These are phyloP conservation scores for Tylochromis polylepis DNA, from an alignment of 2,113 vertebrate species.

Conservation along the genomic window DNA sequence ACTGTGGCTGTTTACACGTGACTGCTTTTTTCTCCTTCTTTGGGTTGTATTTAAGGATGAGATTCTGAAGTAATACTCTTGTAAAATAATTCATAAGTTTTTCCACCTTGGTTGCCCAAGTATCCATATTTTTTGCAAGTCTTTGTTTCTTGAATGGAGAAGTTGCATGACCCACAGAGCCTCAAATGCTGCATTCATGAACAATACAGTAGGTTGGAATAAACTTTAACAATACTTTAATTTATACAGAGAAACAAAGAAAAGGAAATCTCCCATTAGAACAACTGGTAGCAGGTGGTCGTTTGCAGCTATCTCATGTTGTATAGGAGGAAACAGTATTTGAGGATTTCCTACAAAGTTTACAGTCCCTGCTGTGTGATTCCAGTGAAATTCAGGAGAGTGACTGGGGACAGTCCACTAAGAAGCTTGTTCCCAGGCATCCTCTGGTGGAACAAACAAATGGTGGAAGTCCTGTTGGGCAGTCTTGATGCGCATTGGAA, in stretches of 20 bases:
- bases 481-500: not conserved
- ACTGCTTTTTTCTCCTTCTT: not conserved
- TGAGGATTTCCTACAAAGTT: not conserved
- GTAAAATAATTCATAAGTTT: not conserved
- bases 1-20: not conserved
- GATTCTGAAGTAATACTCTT: not conserved
- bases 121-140: not conserved
- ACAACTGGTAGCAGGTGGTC: not conserved
- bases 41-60: not conserved
- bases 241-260: not conserved
- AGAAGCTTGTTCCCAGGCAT: not conserved
- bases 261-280: not conserved
- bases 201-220: not conserved
- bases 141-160: not conserved
- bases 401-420: not conserved
- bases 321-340: not conserved
- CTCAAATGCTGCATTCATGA: not conserved
- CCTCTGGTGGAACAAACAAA: not conserved
- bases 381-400: not conserved
- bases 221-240: not conserved
- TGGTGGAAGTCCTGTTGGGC: slow-evolving; percentile 13
- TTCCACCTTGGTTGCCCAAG: not conserved
- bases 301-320: not conserved
- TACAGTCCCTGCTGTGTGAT: not conserved
- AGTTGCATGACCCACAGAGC: not conserved